phyloP scores from a whole-genome alignment of 2,888 invertebrate species.

The Dugesia japonica region DNA sequence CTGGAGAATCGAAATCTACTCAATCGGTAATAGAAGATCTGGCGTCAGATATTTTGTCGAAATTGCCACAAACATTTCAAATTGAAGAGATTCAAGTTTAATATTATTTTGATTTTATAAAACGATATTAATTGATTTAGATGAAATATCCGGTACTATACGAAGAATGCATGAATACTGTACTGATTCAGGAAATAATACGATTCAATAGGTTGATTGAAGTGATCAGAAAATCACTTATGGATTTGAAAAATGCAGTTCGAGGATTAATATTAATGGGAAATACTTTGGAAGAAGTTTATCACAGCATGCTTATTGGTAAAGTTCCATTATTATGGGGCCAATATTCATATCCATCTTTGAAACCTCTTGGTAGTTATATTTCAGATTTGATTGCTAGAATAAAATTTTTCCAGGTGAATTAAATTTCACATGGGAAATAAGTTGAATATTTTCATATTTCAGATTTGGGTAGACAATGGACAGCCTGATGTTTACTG shows the following conservation, averaged over 20 bases:
- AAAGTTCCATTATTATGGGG: constrained; percentile 47
- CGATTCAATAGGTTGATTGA: constrained; percentile 44
- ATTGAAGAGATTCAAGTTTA: constrained; percentile 44
- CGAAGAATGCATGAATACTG: constrained; percentile 48
- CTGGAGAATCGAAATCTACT: constrained; percentile 43
- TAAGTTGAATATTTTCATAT: not conserved
- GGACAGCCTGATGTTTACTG: constrained; percentile 49
- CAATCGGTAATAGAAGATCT: constrained; percentile 46
- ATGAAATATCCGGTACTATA: constrained; percentile 44
- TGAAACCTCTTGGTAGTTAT: constrained; percentile 47
- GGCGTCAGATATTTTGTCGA: constrained; percentile 44
- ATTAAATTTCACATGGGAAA: not conserved
- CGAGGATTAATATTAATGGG: constrained; percentile 47
- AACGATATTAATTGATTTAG: constrained; percentile 39
- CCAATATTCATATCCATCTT: constrained; percentile 46
- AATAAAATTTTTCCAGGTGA: constrained; percentile 44
- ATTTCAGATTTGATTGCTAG: constrained; percentile 44
- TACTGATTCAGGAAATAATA: constrained; percentile 45
- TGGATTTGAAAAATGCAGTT: constrained; percentile 45
- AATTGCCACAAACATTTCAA: constrained; percentile 44
- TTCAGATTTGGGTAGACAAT: constrained; percentile 47
- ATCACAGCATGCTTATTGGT: constrained; percentile 47
- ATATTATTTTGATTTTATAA: not conserved
- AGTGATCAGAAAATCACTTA: constrained; percentile 42
- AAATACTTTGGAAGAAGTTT: constrained; percentile 45